phyloP scores from a whole-genome alignment of 2,888 invertebrate genomes.

The Actias luna region DNA sequence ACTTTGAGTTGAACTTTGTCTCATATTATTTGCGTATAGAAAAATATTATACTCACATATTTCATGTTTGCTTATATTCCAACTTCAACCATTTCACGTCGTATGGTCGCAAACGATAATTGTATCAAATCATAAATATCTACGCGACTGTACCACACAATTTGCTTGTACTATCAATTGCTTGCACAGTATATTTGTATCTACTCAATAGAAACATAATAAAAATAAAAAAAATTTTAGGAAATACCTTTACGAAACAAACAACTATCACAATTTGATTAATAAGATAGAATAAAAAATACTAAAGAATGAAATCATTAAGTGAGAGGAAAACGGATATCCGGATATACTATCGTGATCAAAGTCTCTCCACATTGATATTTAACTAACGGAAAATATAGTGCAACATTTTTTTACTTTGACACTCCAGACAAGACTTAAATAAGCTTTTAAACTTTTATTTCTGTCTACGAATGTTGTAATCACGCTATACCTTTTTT shows the following conservation, averaged over 20 bases:
- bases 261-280: background rate
- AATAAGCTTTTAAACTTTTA: background rate
- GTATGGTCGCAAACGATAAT: no score
- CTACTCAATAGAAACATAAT: no score
- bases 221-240: no score
- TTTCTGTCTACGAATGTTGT: background rate
- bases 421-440: background rate
- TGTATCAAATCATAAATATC: no score
- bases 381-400: background rate
- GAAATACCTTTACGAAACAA: background rate
- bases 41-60: no score
- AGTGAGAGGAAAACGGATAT: constrained; percentile 2
- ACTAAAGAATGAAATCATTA: background rate
- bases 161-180: no score
- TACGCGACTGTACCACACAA: no score
- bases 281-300: background rate
- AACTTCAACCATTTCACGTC: no score
- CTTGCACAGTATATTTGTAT: no score
- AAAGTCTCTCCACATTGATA: background rate
- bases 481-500: background rate
- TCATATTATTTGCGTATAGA: no score
- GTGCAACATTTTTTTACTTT: background rate
- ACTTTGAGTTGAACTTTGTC: no score
- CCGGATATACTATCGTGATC: background rate
- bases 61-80: no score